Evolutionary conservation across 2,888 invertebrate genomes (phyloP), one percentile per base, ranked within the genome.

Genomic region (Euspilapteryx auroguttella): DNA sequence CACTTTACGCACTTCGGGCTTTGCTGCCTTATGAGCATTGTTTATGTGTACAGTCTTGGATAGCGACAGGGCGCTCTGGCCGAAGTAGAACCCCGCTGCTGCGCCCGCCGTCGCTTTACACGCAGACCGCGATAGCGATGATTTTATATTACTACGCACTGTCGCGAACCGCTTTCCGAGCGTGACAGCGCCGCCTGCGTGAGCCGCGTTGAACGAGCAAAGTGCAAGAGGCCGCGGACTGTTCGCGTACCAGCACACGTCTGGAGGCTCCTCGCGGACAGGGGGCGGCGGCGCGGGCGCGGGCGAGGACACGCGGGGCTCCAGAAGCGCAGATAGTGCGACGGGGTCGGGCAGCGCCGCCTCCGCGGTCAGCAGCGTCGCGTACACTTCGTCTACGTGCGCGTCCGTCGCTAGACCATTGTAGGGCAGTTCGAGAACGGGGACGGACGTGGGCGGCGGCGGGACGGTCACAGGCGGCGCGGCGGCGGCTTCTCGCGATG

Each of bases 161-260:
- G 73, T 68, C 27, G 77, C 76, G 41, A 69, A 66, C 37, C 57
- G 56, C 37, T 71, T 73, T 25, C 80, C 78, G 38, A 81, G 45
- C 2, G 80, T 63, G 25, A 81, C 56, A 7, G 80, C 77, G 36
- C 78, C 71, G 26, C 81, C 81, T 24, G 81, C 68, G 45, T 79
- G 79, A 12, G 78, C 61, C 25, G 80, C 66, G 42, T 80, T 78
- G 44, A 71, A 80, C 5, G 79, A 78, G 42, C 80, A 78, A 27
- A 81, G 49, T 17, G 78, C 73, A 8, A 83, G 75, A 8, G 83
- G 80, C 34, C 84, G 80, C 34, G 83, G 79, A 33, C 80, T 79
- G 12, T 78, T 47, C 35, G 75, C 51, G 47, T 79, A 80, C 64
- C 79, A 65, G 37, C 65, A 71, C 39, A 54, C 75, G 47, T 58